phyloP scores from a whole-genome alignment of 2,888 invertebrate genomes.

The Cremastinae sp. region DNA sequence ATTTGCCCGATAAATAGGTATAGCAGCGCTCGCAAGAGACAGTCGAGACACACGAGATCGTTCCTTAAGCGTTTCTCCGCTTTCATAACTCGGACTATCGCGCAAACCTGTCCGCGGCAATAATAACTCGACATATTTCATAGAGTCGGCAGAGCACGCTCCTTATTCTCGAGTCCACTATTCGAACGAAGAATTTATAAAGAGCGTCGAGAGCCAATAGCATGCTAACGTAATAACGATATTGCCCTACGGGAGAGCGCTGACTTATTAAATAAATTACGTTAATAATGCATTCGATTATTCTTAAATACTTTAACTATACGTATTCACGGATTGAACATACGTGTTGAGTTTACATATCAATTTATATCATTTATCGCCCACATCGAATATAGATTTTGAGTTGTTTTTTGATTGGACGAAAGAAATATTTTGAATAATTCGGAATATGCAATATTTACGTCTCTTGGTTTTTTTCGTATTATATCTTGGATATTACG shows the following conservation, averaged over 20 bases:
- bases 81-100: conserved; percentile 44
- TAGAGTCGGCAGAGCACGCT: not conserved
- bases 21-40: not conserved
- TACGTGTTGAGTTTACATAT: no score
- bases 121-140: conserved; percentile 53
- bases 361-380: not conserved
- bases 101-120: conserved; percentile 56
- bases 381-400: not conserved
- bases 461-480: not conserved
- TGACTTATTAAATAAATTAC: conserved; percentile 75
- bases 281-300: conserved; percentile 73
- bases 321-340: not conserved
- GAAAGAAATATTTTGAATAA: no score
- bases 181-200: conserved; percentile 49
- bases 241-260: conserved; percentile 60
- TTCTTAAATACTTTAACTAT: not conserved
- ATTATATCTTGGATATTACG: not conserved
- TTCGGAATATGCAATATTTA: not conserved
- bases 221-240: conserved; percentile 36
- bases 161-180: not conserved
- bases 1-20: conserved; percentile 9
- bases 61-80: conserved; percentile 43
- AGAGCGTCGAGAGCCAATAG: conserved; percentile 19
- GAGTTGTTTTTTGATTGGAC: not conserved
- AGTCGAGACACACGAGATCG: conserved; percentile 43